Percentiles rank a stretch among this genome's conserved stretches.
Evolutionary conservation across 2,888 invertebrate genomes (phyloP).

Genomic region (Pollenia angustigena): DNA sequence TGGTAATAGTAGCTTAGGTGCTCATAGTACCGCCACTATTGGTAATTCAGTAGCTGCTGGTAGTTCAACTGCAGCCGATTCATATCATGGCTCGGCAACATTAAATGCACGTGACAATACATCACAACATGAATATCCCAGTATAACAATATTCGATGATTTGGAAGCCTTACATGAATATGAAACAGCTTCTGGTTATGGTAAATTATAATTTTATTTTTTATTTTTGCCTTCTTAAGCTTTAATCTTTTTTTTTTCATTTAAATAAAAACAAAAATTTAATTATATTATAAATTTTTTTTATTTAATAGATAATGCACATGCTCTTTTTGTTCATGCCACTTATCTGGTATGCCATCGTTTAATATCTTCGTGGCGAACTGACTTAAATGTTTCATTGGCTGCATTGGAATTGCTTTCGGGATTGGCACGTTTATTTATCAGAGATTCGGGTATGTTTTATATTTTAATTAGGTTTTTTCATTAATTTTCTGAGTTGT

Average conservation of each 20-base stretch:
- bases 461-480: slow-evolving; percentile 15
- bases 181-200: slow-evolving; percentile 83
- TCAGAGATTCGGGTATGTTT: slow-evolving; percentile 92
- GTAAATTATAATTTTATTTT: slow-evolving; percentile 79
- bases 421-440: slow-evolving; percentile 95
- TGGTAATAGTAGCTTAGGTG: slow-evolving; percentile 83
- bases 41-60: slow-evolving; percentile 76
- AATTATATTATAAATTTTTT: background rate
- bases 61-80: slow-evolving; percentile 73
- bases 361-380: slow-evolving; percentile 97
- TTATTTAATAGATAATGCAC: slow-evolving; percentile 89
- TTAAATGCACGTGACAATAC: slow-evolving; percentile 81
- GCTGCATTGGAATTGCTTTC: slow-evolving; percentile 96
- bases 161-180: slow-evolving; percentile 83
- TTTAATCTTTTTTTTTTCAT: slow-evolving; percentile 36
- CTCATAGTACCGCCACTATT: slow-evolving; percentile 81
- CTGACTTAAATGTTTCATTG: slow-evolving; percentile 95
- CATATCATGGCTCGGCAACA: slow-evolving; percentile 73
- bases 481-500: slow-evolving; percentile 50
- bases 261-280: slow-evolving; percentile 2
- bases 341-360: slow-evolving; percentile 97
- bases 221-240: slow-evolving; percentile 67
- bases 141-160: slow-evolving; percentile 84
- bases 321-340: slow-evolving; percentile 95
- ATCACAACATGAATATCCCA: slow-evolving; percentile 84